These are phyloP conservation scores for Grapholita molesta DNA, from an alignment of 1,140 invertebrate species.

Conservation along the genomic window DNA sequence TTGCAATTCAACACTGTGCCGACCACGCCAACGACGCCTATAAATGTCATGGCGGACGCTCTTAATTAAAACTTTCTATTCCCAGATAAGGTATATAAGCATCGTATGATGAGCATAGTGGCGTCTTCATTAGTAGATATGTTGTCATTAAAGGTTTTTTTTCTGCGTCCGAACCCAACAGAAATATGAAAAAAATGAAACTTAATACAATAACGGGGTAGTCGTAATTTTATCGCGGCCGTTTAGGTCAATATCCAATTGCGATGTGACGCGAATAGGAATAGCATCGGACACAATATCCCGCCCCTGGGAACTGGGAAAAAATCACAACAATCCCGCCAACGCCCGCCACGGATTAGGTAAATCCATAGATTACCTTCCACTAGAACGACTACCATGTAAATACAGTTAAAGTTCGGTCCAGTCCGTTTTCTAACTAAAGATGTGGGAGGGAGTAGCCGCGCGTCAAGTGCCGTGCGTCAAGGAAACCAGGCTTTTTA, in stretches of 20 bases:
- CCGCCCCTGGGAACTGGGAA: constrained; percentile 20
- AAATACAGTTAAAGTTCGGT: neutral
- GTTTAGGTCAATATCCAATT: neutral
- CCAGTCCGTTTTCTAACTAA: too few species aligned
- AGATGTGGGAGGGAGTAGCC: too few species aligned
- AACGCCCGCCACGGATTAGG: constrained; percentile 36
- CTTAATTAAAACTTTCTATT: too few species aligned
- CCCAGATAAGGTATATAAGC: too few species aligned
- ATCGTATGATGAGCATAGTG: too few species aligned
- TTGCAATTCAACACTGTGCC: too few species aligned
- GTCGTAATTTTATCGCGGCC: constrained; percentile 12
- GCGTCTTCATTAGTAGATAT: too few species aligned
- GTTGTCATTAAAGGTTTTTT: too few species aligned
- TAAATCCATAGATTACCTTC: constrained; percentile 18
- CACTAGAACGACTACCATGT: neutral
- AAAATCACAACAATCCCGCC: constrained; percentile 29
- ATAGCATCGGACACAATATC: constrained; percentile 29
- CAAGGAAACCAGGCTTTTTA: too few species aligned
- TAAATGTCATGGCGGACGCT: too few species aligned
- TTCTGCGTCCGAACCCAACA: neutral
- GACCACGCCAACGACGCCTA: too few species aligned
- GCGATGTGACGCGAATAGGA: constrained; percentile 8
- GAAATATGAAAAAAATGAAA: neutral
- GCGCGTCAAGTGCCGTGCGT: too few species aligned
- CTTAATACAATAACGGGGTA: neutral